These are phyloP conservation scores for Sceloporus undulatus DNA, from an alignment of 2,113 vertebrate species.

Conservation along the genomic window DNA sequence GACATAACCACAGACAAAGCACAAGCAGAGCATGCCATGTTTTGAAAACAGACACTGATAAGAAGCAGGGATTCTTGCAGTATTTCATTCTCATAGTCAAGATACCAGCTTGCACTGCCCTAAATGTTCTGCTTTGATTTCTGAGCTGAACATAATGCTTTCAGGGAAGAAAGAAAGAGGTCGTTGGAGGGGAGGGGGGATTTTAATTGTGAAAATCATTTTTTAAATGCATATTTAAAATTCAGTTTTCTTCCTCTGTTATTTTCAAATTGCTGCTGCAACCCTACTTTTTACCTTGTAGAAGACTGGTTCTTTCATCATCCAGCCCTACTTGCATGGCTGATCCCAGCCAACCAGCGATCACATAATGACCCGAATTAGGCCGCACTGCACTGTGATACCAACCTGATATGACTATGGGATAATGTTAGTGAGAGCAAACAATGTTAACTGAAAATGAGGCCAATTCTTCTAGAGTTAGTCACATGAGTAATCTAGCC, in stretches of 20 bases:
- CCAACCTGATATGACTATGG: background rate
- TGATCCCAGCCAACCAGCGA: background rate
- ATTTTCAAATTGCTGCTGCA: background rate
- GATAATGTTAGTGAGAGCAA: background rate
- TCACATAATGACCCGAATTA: background rate
- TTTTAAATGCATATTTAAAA: background rate
- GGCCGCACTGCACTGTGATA: background rate
- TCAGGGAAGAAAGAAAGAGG: background rate
- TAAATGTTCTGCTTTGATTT: slow-evolving; percentile 1
- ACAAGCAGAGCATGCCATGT: fast-evolving
- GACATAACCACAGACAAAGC: slow-evolving; percentile 14
- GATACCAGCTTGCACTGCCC: background rate
- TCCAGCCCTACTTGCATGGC: background rate
- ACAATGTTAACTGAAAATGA: background rate
- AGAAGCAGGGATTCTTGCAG: background rate
- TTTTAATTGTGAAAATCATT: background rate
- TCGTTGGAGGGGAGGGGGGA: background rate
- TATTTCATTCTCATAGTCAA: background rate
- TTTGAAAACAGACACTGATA: slow-evolving; percentile 29
- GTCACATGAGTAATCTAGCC: background rate
- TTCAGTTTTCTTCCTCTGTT: background rate
- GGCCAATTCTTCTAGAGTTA: background rate
- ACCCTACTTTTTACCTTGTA: background rate
- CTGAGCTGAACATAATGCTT: background rate
- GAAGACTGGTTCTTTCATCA: background rate